Evolutionary conservation across 2,888 invertebrate genomes (phyloP), one percentile per base, ranked within the genome.

Genomic region (Diplolepis rosae): DNA sequence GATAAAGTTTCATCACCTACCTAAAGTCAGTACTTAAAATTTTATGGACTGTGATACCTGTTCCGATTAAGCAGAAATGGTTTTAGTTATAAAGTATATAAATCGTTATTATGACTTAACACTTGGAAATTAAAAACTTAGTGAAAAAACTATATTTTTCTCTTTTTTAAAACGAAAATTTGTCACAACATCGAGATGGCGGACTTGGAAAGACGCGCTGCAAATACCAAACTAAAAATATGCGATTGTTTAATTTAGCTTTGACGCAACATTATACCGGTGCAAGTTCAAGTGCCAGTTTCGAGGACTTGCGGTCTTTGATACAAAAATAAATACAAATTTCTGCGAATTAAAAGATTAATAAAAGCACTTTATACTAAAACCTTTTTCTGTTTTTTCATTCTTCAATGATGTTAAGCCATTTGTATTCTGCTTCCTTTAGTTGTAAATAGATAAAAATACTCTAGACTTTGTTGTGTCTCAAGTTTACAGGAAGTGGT

Each of bases 201-300:
- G 45, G 18, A 9, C 45, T 45, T 18, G 15, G 18, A 18, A 45
- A 45, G 18, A 18, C 18, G 9, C 18, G 9, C 45, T 45, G 45
- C 45, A 45, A 45, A 45, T 45, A 45, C 18, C 45, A 45, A 45
- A 45, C 45, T 45, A 45, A 45, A 45, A 45, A 45, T 45, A 45
- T 45, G 45, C 45, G 45, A 45, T 45, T 45, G 45, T 45, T 45
- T 45, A 45, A 45, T 45, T 45, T 45, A 45, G 15, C 28, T 22
- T 54, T 30, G 54, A 54, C 27, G 30, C 27, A 54, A 30, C 13
- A n/a, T n/a, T n/a, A 54, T 54, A 13, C 54, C 54, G 15, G 24
- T 65, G 35, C 24, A 54, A 54, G 65, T 52, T 45, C 45, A 45
- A 45, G 45, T 45, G 45, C 45, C 45, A 45, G 45, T 18, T 45